A percentile compares a stretch with the other conserved stretches of the same genome.
phyloP scores from a whole-genome alignment of 2,113 vertebrate species.

The Oncorhynchus kisutch region DNA sequence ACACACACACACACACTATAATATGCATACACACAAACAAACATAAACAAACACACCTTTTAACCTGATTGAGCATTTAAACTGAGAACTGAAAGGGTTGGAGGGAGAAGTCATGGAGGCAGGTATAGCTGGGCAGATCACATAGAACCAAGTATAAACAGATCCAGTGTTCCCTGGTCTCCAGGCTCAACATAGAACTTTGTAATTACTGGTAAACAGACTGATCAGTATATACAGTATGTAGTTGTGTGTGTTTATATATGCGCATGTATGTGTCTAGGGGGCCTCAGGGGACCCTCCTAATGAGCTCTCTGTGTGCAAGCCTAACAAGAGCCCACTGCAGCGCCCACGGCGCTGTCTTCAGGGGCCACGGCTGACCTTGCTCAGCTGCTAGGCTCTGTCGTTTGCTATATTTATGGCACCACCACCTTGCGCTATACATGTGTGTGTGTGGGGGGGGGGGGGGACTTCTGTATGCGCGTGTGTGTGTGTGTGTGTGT shows the following conservation, averaged over 20 bases:
- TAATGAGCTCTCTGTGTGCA: constrained; percentile 81
- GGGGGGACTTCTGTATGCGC: not conserved
- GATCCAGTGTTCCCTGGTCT: constrained; percentile 6
- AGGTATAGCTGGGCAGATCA: not conserved
- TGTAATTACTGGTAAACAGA: constrained; percentile 60
- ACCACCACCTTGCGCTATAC: constrained; percentile 63
- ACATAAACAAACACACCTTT: not conserved
- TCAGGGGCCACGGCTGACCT: constrained; percentile 77
- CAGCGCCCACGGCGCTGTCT: constrained; percentile 78
- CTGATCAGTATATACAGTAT: constrained; percentile 62
- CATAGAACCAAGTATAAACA: constrained; percentile 49
- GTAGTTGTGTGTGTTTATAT: constrained; percentile 10
- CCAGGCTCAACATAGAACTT: too few relatives aligned
- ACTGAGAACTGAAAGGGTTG: not conserved
- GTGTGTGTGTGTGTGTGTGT: not conserved
- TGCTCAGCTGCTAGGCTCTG: constrained; percentile 75
- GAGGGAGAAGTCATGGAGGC: constrained; percentile 20
- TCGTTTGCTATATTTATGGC: constrained; percentile 82
- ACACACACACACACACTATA: not conserved
- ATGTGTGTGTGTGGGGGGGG: too few relatives aligned
- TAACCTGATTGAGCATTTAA: not conserved
- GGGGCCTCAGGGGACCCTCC: constrained; percentile 71
- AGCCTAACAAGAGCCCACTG: constrained; percentile 75
- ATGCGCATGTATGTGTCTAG: constrained; percentile 47
- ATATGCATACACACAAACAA: not conserved